Evolutionary conservation across 2,888 invertebrate species (phyloP).

Genomic region (Selenia dentaria): DNA sequence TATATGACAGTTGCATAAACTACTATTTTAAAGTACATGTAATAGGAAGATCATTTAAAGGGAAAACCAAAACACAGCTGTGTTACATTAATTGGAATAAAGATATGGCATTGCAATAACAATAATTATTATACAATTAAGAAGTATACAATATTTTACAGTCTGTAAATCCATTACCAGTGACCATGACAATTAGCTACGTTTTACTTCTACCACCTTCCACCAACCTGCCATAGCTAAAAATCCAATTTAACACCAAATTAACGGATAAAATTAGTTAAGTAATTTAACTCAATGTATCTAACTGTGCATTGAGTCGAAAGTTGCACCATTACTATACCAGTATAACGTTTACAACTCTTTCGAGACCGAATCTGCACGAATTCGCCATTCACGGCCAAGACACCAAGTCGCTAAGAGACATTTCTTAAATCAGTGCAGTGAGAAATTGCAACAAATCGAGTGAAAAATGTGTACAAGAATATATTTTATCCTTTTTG

Average conservation of each 20-base stretch:
- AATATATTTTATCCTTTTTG: constrained; percentile 7
- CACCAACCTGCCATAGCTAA: constrained; percentile 2
- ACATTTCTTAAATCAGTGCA: constrained; percentile 8
- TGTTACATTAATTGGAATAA: too few relatives aligned
- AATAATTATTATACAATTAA: too few relatives aligned
- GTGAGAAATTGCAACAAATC: constrained; percentile 1
- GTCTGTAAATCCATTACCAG: neutral
- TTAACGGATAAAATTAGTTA: constrained; percentile 3
- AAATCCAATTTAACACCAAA: constrained; percentile 9
- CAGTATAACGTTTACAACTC: constrained; percentile 13
- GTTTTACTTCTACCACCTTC: neutral
- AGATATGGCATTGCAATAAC: too few relatives aligned
- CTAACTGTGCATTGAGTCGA: constrained; percentile 21
- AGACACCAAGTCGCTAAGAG: constrained; percentile 3
- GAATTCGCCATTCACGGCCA: constrained; percentile 26
- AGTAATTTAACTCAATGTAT: constrained; percentile 11
- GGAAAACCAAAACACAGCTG: too few relatives aligned
- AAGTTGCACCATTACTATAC: constrained; percentile 21
- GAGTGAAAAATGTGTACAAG: constrained; percentile 7
- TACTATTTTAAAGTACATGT: too few relatives aligned
- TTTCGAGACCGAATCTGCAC: constrained; percentile 20
- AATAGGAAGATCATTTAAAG: too few relatives aligned
- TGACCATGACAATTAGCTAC: neutral
- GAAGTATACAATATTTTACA: too few relatives aligned
- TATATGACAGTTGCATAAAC: too few relatives aligned